Evolutionary conservation across 92 coral and sea anemone genomes (phyloP).

Genomic region (Palythoa heliodiscus): DNA sequence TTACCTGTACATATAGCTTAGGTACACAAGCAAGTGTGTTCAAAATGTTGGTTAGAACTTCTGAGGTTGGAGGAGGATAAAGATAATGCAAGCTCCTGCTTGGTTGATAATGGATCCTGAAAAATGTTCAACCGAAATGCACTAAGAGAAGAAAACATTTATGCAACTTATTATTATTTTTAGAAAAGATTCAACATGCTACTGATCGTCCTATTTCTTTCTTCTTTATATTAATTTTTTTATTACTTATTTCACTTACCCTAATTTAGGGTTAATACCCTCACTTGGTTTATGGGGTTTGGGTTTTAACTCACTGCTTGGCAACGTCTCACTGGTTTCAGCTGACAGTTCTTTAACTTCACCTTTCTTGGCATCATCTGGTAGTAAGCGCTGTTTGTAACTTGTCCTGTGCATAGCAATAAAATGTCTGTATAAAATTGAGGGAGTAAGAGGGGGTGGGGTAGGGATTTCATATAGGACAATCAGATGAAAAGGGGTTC

Average conservation of each 20-base stretch:
- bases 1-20: slow-evolving; percentile 92
- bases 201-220: neutral
- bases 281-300: slow-evolving; percentile 13
- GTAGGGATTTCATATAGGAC: too few relatives aligned
- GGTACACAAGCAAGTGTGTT: slow-evolving; percentile 97
- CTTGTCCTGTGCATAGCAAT: neutral
- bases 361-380: slow-evolving; percentile 46
- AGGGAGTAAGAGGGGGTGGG: too few relatives aligned
- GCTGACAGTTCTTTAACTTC: slow-evolving; percentile 37
- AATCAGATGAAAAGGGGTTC: too few relatives aligned
- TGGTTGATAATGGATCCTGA: slow-evolving; percentile 72
- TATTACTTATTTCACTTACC: slow-evolving; percentile 61
- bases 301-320: slow-evolving; percentile 23
- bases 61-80: slow-evolving; percentile 84
- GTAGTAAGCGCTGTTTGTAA: slow-evolving; percentile 11
- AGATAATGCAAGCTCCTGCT: slow-evolving; percentile 75
- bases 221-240: too few relatives aligned
- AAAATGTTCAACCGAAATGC: neutral
- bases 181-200: too few relatives aligned
- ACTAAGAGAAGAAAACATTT: too few relatives aligned
- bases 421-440: neutral
- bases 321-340: slow-evolving; percentile 18
- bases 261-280: slow-evolving; percentile 84
- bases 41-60: slow-evolving; percentile 89
- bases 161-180: too few relatives aligned